Evolutionary conservation across 2,797 vertebrate species (phyloP).

Genomic region (Tangara arthus): DNA sequence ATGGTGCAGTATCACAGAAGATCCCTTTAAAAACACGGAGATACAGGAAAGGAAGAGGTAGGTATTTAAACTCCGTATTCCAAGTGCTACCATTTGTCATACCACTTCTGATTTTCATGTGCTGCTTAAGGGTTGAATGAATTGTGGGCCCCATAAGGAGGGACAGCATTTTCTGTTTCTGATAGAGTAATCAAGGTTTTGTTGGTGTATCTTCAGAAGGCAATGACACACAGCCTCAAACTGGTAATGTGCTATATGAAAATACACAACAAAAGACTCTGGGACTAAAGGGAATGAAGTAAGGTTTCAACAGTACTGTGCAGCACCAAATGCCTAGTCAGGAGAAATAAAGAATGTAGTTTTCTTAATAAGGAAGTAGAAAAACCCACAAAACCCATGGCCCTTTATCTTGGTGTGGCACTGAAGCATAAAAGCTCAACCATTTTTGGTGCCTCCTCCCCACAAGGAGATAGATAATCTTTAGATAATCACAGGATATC

Average conservation of each 20-base stretch:
- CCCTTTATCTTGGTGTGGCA: not conserved
- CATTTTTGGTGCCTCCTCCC: not conserved
- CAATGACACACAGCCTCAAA: not conserved
- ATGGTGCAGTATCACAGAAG: not conserved
- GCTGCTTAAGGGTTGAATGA: not conserved
- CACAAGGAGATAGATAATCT: not conserved
- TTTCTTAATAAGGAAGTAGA: not conserved
- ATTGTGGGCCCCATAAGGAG: not conserved
- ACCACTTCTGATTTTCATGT: not conserved
- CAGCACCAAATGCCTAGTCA: not conserved
- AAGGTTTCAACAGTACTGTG: not conserved
- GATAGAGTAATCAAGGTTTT: not conserved
- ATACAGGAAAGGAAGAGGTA: not conserved
- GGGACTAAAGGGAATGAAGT: not conserved
- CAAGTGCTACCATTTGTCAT: not conserved
- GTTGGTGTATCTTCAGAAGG: not conserved
- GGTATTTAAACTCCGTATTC: not conserved
- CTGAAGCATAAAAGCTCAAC: not conserved
- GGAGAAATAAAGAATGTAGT: not conserved
- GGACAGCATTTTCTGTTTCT: not conserved
- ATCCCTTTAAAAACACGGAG: not conserved
- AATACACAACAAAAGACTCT: not conserved
- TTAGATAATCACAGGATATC: not conserved
- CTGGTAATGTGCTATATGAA: not conserved
- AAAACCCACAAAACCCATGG: accelerated